A percentile compares a stretch with the other conserved stretches of the same genome.
Evolutionary conservation across 2,113 vertebrate species (phyloP).

Genomic region (Tragelaphus strepsiceros): DNA sequence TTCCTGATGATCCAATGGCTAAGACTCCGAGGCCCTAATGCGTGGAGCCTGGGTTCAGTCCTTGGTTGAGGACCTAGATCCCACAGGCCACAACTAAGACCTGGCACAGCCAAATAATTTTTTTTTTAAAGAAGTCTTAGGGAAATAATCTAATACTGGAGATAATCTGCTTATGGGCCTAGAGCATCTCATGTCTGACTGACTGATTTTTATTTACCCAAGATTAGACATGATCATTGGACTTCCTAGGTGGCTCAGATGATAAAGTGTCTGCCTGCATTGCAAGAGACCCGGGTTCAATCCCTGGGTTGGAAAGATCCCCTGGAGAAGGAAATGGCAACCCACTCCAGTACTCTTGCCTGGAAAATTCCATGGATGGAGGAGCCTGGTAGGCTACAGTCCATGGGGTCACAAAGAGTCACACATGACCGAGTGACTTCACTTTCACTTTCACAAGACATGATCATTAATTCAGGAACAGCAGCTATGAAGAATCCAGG

Average conservation of each 20-base stretch:
- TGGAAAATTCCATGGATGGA: background rate
- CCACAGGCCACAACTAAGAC: background rate
- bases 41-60: background rate
- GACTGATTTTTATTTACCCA: background rate
- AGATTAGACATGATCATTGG: background rate
- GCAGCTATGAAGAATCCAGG: background rate
- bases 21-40: background rate
- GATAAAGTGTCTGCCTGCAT: background rate
- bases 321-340: background rate
- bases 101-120: background rate
- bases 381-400: background rate
- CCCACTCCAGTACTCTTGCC: background rate
- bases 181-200: background rate
- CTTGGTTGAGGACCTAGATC: background rate
- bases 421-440: background rate
- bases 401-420: background rate
- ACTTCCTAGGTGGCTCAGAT: background rate
- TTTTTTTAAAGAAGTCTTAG: background rate
- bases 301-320: accelerated
- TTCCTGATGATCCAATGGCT: background rate
- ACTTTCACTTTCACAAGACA: background rate
- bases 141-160: background rate
- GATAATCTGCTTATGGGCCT: background rate
- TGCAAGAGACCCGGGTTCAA: background rate
- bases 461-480: background rate